Conservation (phyloP, 2,888 invertebrate genomes). For the Patella pellucida region DNA sequence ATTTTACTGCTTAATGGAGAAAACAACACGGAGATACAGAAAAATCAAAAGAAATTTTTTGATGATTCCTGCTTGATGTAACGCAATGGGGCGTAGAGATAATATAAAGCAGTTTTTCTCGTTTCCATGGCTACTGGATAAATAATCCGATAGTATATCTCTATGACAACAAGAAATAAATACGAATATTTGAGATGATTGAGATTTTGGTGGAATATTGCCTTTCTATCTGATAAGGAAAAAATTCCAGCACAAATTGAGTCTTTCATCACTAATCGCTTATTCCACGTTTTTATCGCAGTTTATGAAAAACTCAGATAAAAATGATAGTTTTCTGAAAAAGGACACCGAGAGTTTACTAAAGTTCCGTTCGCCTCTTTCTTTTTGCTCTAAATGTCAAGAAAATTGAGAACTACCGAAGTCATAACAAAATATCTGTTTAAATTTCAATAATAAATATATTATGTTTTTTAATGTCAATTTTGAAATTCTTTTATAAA, state of each 20-base stretch:
- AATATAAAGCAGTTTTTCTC: conserved; percentile 4
- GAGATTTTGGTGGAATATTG: conserved; percentile 4
- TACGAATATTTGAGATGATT: neutral
- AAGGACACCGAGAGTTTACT: too few species aligned
- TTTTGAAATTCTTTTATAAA: too few species aligned
- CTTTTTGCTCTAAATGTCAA: too few species aligned
- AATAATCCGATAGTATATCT: neutral
- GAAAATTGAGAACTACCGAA: too few species aligned
- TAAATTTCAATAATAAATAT: too few species aligned
- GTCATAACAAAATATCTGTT: too few species aligned
- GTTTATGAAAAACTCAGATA: neutral
- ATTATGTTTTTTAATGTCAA: too few species aligned
- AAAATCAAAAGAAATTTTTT: conserved; percentile 7
- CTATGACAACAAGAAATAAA: conserved; percentile 5
- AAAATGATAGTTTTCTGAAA: neutral
- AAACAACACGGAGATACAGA: neutral
- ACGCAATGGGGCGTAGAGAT: neutral
- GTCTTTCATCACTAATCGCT: conserved; percentile 9
- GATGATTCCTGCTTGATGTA: neutral
- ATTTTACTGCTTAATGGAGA: neutral
- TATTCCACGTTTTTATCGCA: conserved; percentile 1
- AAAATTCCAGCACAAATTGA: conserved; percentile 3
- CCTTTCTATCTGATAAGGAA: conserved; percentile 1
- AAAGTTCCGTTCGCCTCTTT: too few species aligned
- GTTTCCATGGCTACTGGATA: conserved; percentile 2